Evolutionary conservation across 2,888 invertebrate genomes (phyloP).

Genomic region (Sphaerophoria taeniata): DNA sequence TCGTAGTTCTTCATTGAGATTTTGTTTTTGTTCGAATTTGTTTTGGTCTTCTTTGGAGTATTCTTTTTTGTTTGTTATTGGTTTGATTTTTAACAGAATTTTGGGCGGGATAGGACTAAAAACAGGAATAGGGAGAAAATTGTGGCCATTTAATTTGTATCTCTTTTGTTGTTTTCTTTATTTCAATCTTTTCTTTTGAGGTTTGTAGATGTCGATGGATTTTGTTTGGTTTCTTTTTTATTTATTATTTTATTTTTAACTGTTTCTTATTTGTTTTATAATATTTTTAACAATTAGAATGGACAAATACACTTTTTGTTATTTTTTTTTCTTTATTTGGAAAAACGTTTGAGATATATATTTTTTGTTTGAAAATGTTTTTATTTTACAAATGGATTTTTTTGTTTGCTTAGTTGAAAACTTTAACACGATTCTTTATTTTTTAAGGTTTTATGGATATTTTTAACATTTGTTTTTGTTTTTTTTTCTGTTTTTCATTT

Average conservation of each 20-base stretch:
- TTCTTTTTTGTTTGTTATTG: conserved; percentile 27
- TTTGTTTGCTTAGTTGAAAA: conserved; percentile 28
- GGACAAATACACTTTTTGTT: conserved; percentile 41
- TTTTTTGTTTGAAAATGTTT: conserved; percentile 53
- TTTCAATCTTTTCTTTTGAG: conserved; percentile 28
- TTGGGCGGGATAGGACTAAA: conserved; percentile 37
- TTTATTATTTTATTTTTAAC: conserved; percentile 29
- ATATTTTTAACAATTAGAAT: too few species aligned
- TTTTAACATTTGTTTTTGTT: conserved; percentile 53
- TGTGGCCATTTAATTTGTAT: conserved; percentile 36
- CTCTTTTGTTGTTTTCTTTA: conserved; percentile 17
- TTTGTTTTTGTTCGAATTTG: conserved; percentile 51
- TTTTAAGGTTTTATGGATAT: conserved; percentile 61
- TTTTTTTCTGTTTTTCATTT: conserved; percentile 49
- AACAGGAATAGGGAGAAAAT: conserved; percentile 32
- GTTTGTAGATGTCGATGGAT: conserved; percentile 65
- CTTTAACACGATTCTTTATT: conserved; percentile 61
- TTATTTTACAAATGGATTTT: conserved; percentile 67
- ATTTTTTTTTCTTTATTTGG: conserved; percentile 40
- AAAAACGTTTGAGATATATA: conserved; percentile 66
- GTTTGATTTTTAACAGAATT: conserved; percentile 1
- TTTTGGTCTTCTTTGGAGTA: conserved; percentile 66
- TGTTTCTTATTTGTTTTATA: conserved; percentile 28
- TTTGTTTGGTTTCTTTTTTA: conserved; percentile 38
- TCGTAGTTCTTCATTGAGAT: conserved; percentile 51